These are phyloP conservation scores for Glaucopsyche alexis DNA, from an alignment of 2,888 invertebrate species.

Conservation along the genomic window DNA sequence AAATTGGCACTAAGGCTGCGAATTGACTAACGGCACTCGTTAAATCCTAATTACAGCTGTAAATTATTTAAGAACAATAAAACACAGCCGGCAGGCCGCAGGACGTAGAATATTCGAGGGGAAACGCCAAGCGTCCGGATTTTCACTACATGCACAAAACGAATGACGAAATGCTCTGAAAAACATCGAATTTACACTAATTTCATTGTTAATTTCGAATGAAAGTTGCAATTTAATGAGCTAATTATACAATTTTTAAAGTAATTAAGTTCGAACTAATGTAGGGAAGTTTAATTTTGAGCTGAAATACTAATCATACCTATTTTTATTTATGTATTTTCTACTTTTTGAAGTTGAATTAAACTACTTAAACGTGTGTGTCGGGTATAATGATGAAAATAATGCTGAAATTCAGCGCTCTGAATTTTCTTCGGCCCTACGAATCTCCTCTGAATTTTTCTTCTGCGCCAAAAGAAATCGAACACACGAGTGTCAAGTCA, in stretches of 20 bases:
- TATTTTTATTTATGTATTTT: too few relatives aligned
- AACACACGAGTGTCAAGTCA: too few relatives aligned
- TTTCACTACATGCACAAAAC: slow-evolving; percentile 21
- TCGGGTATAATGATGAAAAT: too few relatives aligned
- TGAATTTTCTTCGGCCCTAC: too few relatives aligned
- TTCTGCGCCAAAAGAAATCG: too few relatives aligned
- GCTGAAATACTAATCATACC: background rate
- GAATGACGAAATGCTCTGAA: slow-evolving; percentile 30
- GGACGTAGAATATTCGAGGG: slow-evolving; percentile 18
- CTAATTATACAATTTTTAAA: background rate
- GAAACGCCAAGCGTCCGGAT: slow-evolving; percentile 20
- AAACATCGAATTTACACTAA: slow-evolving; percentile 3
- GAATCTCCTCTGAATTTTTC: too few relatives aligned
- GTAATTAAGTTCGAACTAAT: background rate
- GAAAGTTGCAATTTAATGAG: slow-evolving; percentile 3
- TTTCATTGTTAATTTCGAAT: slow-evolving; percentile 8
- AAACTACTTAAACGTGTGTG: too few relatives aligned
- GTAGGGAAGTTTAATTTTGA: background rate
- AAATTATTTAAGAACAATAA: slow-evolving; percentile 2
- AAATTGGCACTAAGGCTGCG: too few relatives aligned
- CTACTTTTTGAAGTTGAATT: too few relatives aligned
- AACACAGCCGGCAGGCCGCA: background rate
- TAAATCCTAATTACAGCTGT: background rate
- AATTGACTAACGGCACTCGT: too few relatives aligned
- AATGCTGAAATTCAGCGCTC: too few relatives aligned